Conservation (phyloP, 2,797 vertebrate species). For the Erethizon dorsatum region DNA sequence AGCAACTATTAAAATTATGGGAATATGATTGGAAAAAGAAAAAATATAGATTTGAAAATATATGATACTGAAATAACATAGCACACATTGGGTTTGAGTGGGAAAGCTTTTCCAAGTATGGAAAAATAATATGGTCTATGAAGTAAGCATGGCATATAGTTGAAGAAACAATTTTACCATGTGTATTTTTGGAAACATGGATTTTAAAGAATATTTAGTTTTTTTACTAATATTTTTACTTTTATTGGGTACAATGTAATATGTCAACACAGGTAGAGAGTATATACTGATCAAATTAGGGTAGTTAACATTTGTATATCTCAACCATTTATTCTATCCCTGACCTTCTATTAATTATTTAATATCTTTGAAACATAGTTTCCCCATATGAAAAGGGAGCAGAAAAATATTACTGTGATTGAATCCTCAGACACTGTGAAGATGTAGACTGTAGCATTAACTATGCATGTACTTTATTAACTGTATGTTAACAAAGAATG, state of each 20-base stretch:
- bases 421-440: not conserved
- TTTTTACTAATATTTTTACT: not conserved
- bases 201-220: not conserved
- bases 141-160: not conserved
- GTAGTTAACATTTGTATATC: not conserved
- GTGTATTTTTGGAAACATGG: not conserved
- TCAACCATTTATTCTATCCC: not conserved
- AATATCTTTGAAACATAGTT: constrained; percentile 29
- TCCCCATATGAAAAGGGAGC: not conserved
- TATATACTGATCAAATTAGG: not conserved
- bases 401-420: not conserved
- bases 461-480: not conserved
- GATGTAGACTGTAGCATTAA: not conserved
- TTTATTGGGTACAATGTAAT: not conserved
- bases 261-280: not conserved
- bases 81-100: not conserved
- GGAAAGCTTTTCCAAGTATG: constrained; percentile 20
- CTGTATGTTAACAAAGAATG: not conserved
- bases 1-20: not conserved
- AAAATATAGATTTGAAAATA: not conserved
- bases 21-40: not conserved
- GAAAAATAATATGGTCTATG: not conserved
- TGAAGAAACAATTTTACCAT: not conserved
- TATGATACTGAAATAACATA: not conserved
- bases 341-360: not conserved